phyloP scores from a whole-genome alignment of 2,888 invertebrate species.

The Drosophila yooni region DNA sequence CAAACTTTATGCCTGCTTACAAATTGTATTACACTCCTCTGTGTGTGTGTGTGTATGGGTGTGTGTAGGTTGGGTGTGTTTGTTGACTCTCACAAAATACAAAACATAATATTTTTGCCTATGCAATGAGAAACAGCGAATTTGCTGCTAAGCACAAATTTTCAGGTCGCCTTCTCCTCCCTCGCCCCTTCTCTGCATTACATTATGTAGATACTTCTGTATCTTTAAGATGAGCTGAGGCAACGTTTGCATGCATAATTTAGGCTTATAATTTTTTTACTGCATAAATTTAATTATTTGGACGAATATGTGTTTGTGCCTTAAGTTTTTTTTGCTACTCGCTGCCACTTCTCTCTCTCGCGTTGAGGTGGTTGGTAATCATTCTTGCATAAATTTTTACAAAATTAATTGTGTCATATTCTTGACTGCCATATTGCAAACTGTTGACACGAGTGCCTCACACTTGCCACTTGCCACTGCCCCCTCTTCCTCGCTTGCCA shows the following conservation, averaged over 20 bases:
- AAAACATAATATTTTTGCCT: neutral
- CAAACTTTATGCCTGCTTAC: neutral
- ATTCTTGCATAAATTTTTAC: conserved; percentile 70
- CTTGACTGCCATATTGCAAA: conserved; percentile 34
- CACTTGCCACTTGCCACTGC: neutral
- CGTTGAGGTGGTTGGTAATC: conserved; percentile 62
- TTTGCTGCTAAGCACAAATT: conserved; percentile 1
- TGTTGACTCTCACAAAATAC: neutral
- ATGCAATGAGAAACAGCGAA: neutral
- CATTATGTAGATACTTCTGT: conserved; percentile 50
- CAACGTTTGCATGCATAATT: conserved; percentile 64
- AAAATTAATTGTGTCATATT: conserved; percentile 69
- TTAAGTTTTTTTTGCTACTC: conserved; percentile 2
- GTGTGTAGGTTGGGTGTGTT: neutral
- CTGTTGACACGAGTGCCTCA: conserved; percentile 47
- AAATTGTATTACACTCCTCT: neutral
- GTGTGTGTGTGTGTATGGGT: neutral
- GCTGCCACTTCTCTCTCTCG: conserved; percentile 14
- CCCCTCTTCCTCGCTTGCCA: neutral
- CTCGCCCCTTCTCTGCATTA: conserved; percentile 11
- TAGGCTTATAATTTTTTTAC: conserved; percentile 51
- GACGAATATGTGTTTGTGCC: conserved; percentile 4
- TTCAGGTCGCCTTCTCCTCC: neutral
- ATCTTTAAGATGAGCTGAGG: conserved; percentile 47
- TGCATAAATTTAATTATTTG: conserved; percentile 60